phyloP scores from a whole-genome alignment of 2,113 vertebrate genomes.

The Lichenostomus cassidix region DNA sequence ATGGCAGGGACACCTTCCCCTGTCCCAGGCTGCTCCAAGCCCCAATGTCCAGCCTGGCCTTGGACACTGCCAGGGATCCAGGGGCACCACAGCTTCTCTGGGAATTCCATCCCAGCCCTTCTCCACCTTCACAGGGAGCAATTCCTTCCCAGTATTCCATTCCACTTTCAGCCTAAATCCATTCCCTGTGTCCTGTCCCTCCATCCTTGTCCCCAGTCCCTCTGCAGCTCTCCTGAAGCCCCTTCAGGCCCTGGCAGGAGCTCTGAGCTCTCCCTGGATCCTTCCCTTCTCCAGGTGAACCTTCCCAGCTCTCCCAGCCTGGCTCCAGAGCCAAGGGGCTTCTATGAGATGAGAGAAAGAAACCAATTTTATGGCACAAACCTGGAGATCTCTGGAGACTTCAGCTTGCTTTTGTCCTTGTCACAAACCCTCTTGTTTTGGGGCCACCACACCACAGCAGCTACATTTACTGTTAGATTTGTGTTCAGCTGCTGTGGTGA shows the following conservation, averaged over 20 bases:
- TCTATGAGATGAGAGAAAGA: neutral
- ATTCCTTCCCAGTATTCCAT: neutral
- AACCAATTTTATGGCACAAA: neutral
- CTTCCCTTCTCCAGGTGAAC: neutral
- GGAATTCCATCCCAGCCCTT: neutral
- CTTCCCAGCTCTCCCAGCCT: neutral
- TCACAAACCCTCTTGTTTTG: neutral
- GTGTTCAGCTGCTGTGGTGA: neutral
- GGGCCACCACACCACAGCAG: neutral
- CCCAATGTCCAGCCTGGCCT: neutral
- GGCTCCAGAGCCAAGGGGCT: neutral
- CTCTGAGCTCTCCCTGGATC: neutral
- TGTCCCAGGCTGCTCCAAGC: neutral
- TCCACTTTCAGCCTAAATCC: accelerated
- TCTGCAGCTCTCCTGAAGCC: neutral
- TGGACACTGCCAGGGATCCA: neutral
- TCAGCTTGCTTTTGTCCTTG: neutral
- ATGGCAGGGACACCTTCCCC: neutral
- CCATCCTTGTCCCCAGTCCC: neutral
- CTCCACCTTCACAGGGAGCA: neutral
- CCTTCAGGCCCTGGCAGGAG: neutral
- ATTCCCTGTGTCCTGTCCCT: neutral
- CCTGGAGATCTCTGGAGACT: neutral
- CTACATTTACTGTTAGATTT: neutral
- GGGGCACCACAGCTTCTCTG: neutral